Conservation (phyloP, 2,888 invertebrate genomes). For the Neria commutata region DNA sequence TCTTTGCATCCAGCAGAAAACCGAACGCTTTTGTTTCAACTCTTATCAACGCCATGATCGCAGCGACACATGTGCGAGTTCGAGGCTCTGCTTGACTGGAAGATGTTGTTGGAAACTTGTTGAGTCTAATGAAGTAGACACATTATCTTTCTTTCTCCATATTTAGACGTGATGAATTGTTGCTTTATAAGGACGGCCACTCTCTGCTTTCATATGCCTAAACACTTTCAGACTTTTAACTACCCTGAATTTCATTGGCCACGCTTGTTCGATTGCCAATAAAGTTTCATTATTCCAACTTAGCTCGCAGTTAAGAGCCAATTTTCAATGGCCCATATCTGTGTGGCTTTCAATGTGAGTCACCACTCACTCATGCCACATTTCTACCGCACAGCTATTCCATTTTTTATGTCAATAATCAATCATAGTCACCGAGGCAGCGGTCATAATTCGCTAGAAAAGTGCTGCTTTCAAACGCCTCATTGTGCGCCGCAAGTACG, state of each 20-base stretch:
- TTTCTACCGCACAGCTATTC: too few species aligned
- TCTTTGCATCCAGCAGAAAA: background rate
- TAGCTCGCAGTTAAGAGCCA: too few species aligned
- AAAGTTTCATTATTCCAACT: too few species aligned
- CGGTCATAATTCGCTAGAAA: slow-evolving; percentile 57
- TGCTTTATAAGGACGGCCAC: too few species aligned
- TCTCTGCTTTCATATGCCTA: too few species aligned
- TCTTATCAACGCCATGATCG: too few species aligned
- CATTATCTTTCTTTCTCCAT: too few species aligned
- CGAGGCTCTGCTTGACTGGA: background rate
- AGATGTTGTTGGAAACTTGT: background rate
- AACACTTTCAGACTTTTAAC: too few species aligned
- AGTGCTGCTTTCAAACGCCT: slow-evolving; percentile 28
- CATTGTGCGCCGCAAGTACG: background rate
- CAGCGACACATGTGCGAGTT: background rate
- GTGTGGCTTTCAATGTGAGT: background rate
- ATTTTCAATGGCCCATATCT: too few species aligned
- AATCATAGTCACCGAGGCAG: slow-evolving; percentile 38
- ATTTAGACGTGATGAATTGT: too few species aligned
- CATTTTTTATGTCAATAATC: slow-evolving; percentile 54
- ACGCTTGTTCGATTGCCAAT: too few species aligned
- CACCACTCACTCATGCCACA: background rate
- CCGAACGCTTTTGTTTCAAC: background rate
- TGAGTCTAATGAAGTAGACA: background rate
- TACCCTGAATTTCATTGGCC: too few species aligned